These are phyloP conservation scores for Latrodectus elegans DNA, from an alignment of 2,888 invertebrate species.

Conservation along the genomic window DNA sequence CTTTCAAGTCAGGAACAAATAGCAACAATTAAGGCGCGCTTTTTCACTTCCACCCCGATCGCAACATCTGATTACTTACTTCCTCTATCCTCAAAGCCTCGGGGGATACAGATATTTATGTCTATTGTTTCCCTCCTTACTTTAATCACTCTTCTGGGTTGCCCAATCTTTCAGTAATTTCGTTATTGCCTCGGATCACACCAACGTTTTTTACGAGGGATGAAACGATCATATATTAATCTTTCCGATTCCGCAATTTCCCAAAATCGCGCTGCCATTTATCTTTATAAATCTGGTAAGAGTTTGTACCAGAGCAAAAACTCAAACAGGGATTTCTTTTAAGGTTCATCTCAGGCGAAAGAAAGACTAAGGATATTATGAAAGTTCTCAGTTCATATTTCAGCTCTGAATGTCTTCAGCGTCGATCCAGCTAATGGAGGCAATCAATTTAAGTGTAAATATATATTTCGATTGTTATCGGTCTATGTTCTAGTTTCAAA, in stretches of 20 bases:
- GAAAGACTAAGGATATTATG: no score
- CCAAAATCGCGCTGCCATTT: background rate
- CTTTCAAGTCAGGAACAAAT: no score
- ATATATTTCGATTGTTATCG: no score
- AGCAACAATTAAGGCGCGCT: background rate
- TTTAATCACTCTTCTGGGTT: constrained; percentile 4
- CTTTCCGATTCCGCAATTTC: background rate
- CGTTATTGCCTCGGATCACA: constrained; percentile 5
- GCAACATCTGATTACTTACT: background rate
- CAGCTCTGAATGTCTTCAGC: no score
- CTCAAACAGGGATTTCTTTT: no score
- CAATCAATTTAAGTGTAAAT: no score
- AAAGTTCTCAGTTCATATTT: no score
- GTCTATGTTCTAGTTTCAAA: no score
- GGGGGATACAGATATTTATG: constrained; percentile 2
- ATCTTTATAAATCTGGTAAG: background rate
- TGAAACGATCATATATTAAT: background rate
- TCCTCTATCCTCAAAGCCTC: background rate
- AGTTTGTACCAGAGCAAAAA: no score
- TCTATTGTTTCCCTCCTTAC: constrained; percentile 9
- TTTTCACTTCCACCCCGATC: background rate
- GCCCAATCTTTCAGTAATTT: background rate
- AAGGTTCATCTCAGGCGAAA: no score
- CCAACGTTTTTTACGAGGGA: background rate
- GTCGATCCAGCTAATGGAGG: no score